Conservation (phyloP, 2,888 invertebrate species). For the Eupithecia centaureata region DNA sequence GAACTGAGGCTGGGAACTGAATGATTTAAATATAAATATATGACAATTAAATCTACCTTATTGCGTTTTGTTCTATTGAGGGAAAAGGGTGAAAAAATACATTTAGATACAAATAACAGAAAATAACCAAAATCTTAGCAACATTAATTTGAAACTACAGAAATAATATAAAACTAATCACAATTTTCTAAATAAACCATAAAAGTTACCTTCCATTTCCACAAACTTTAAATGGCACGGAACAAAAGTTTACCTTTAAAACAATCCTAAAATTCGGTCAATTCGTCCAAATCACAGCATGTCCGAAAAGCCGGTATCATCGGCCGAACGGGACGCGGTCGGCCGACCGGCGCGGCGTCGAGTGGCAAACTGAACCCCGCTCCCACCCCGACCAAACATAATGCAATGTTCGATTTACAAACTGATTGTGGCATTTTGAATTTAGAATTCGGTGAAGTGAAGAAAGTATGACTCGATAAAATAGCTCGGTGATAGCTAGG, state of each 20-base stretch:
- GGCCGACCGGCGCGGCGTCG: slow-evolving; percentile 72
- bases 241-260: slow-evolving; percentile 25
- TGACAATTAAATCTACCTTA: not conserved
- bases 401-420: slow-evolving; percentile 54
- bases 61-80: not conserved
- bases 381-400: slow-evolving; percentile 61
- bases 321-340: slow-evolving; percentile 47
- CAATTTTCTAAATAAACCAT: not conserved
- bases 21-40: too few species aligned
- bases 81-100: not conserved
- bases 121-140: not conserved
- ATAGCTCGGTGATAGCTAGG: not conserved
- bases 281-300: slow-evolving; percentile 49
- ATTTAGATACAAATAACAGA: not conserved
- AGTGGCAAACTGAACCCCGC: slow-evolving; percentile 69
- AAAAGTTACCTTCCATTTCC: not conserved
- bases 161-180: not conserved
- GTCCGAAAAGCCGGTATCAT: slow-evolving; percentile 26
- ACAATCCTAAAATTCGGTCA: slow-evolving; percentile 37
- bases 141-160: not conserved
- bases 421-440: slow-evolving; percentile 20
- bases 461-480: not conserved
- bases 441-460: slow-evolving; percentile 2
- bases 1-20: too few species aligned
- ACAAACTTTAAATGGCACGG: not conserved